A percentile compares a stretch with the other conserved stretches of the same genome.
Conservation (phyloP, 2,113 vertebrate genomes). For the Dolichallabes microphthalmus region DNA sequence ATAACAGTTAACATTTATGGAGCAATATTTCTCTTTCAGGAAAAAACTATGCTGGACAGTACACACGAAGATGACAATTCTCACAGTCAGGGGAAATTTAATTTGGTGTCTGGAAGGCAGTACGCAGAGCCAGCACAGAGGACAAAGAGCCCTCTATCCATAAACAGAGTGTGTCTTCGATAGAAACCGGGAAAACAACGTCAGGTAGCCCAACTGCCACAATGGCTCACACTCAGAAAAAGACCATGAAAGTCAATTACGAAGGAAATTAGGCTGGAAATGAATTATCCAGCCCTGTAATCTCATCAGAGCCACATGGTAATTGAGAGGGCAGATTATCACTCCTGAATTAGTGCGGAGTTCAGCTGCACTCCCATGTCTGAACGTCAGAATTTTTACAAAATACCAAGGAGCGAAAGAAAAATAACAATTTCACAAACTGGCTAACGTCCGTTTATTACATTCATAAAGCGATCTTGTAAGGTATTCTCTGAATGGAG, state of each 20-base stretch:
- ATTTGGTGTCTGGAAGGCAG: neutral
- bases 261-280: constrained; percentile 52
- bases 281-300: constrained; percentile 54
- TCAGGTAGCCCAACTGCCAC: constrained; percentile 40
- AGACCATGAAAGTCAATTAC: constrained; percentile 56
- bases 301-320: constrained; percentile 54
- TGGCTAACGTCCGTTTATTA: neutral
- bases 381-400: constrained; percentile 10
- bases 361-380: constrained; percentile 43
- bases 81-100: neutral
- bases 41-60: neutral
- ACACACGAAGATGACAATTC: constrained; percentile 20
- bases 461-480: neutral
- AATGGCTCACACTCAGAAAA: constrained; percentile 43
- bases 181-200: constrained; percentile 24
- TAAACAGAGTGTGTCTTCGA: constrained; percentile 20
- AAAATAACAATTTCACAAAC: neutral
- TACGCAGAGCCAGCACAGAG: constrained; percentile 7
- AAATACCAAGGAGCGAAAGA: constrained; percentile 35
- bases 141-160: constrained; percentile 45
- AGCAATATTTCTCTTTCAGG: neutral
- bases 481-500: neutral
- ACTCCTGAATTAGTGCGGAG: constrained; percentile 37
- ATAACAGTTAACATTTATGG: constrained; percentile 10
- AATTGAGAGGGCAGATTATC: constrained; percentile 53